Evolutionary conservation across 2,888 invertebrate species (phyloP).

Genomic region (Agriopis marginaria): DNA sequence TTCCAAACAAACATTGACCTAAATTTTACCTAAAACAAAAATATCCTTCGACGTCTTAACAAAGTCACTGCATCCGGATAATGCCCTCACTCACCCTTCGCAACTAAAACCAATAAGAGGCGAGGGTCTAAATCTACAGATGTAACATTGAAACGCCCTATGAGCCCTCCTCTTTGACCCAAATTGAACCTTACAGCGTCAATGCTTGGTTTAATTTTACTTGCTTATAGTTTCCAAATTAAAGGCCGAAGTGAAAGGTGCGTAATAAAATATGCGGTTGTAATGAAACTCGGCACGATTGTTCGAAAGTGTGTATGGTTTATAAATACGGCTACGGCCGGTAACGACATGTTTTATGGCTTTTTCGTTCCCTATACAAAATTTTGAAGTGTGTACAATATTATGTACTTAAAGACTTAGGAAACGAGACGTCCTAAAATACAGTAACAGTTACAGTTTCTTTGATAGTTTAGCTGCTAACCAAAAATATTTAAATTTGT

Average conservation of each 20-base stretch:
- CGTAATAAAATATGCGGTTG: constrained; percentile 56
- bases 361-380: not conserved
- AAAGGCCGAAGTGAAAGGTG: constrained; percentile 65
- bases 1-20: not conserved
- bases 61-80: constrained; percentile 70
- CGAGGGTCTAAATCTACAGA: constrained; percentile 70
- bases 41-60: constrained; percentile 55
- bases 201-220: constrained; percentile 45
- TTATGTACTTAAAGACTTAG: too few relatives aligned
- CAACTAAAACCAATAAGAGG: constrained; percentile 82
- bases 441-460: too few relatives aligned
- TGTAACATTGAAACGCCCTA: constrained; percentile 72
- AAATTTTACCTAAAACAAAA: constrained; percentile 10
- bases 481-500: too few relatives aligned
- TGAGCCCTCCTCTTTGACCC: constrained; percentile 44
- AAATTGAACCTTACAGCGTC: constrained; percentile 51
- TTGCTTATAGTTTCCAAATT: constrained; percentile 51
- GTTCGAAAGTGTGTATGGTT: constrained; percentile 28
- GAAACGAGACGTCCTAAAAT: too few relatives aligned
- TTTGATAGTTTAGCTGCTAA: too few relatives aligned
- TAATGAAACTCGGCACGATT: constrained; percentile 34
- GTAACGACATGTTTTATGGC: not conserved
- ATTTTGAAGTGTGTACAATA: not conserved
- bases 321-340: not conserved
- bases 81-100: constrained; percentile 74